Percentiles rank a stretch among this genome's conserved stretches.
Conservation (phyloP, 2,113 vertebrate genomes). For the Colius striatus region DNA sequence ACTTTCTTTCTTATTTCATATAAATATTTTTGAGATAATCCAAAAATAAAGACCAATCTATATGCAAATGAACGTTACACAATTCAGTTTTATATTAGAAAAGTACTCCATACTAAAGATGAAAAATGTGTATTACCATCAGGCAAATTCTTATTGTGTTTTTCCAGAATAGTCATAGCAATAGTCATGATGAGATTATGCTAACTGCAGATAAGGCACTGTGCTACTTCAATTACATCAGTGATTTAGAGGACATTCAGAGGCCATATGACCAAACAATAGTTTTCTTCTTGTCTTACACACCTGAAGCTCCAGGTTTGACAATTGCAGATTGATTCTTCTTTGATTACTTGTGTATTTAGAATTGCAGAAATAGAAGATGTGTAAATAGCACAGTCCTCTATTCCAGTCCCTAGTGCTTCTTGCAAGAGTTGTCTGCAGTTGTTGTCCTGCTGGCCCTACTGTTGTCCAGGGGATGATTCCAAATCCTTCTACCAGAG, state of each 20-base stretch:
- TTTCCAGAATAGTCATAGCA: not conserved
- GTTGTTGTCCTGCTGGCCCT: not conserved
- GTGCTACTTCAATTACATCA: not conserved
- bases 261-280: not conserved
- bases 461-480: not conserved
- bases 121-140: not conserved
- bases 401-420: not conserved
- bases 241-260: not conserved
- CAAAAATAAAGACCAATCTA: not conserved
- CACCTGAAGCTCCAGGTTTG: not conserved
- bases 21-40: not conserved
- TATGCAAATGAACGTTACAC: not conserved
- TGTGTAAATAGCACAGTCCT: not conserved
- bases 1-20: not conserved
- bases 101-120: not conserved
- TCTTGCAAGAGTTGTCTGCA: not conserved
- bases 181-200: not conserved
- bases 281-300: not conserved
- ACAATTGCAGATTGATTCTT: not conserved
- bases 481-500: conserved; percentile 36
- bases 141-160: not conserved
- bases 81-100: not conserved
- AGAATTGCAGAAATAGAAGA: not conserved
- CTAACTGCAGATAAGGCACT: not conserved
- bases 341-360: not conserved